Evolutionary conservation across 2,888 invertebrate genomes (phyloP).

Genomic region (Mesoligia furuncula): DNA sequence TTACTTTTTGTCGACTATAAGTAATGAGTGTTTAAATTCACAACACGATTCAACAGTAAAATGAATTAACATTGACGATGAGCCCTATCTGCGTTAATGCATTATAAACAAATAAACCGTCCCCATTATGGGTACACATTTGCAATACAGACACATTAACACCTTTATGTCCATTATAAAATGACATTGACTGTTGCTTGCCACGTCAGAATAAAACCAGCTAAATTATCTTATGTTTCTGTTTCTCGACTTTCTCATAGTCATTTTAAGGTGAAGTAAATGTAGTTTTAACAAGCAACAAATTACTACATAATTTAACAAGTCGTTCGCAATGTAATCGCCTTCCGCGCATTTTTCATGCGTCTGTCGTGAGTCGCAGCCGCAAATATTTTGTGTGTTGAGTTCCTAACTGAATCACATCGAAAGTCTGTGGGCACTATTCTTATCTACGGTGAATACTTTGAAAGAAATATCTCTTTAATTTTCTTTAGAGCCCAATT

Average conservation of each 20-base stretch:
- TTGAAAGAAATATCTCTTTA: not conserved
- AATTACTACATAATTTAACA: conserved; percentile 56
- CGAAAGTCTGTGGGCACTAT: conserved; percentile 62
- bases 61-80: conserved; percentile 48
- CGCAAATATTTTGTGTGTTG: conserved; percentile 19
- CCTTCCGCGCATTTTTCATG: not conserved
- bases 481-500: not conserved
- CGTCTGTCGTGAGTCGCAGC: not conserved
- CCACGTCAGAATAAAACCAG: conserved; percentile 41
- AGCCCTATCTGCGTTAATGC: conserved; percentile 31
- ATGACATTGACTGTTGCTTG: conserved; percentile 37
- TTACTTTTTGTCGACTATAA: conserved; percentile 32
- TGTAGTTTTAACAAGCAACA: conserved; percentile 59
- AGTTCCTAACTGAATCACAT: conserved; percentile 64
- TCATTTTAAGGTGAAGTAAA: conserved; percentile 46
- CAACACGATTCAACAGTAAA: conserved; percentile 46
- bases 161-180: conserved; percentile 53
- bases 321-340: conserved; percentile 16
- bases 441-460: not conserved
- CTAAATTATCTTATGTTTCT: conserved; percentile 36
- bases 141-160: conserved; percentile 56
- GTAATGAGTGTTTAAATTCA: conserved; percentile 39
- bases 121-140: conserved; percentile 36
- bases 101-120: conserved; percentile 30
- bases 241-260: conserved; percentile 39